Conservation (phyloP, 2,888 invertebrate genomes). For the Torymus aiolomorphi region DNA sequence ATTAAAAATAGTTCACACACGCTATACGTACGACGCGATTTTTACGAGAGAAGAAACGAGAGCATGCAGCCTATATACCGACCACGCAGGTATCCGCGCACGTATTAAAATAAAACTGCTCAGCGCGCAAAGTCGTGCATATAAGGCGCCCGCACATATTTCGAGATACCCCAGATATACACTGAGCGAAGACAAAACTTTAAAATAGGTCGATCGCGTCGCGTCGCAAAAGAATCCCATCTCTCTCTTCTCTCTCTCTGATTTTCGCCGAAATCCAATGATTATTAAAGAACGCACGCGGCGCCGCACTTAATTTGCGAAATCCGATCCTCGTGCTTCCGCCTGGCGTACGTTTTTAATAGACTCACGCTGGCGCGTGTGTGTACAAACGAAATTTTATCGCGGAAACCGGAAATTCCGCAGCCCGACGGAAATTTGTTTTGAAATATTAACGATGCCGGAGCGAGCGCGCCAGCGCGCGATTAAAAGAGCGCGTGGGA, state of each 20-base stretch:
- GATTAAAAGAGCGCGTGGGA: not conserved
- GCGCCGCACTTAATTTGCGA: too few relatives aligned
- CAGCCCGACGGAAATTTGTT: too few relatives aligned
- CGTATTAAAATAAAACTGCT: slow-evolving; percentile 20
- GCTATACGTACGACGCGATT: not conserved
- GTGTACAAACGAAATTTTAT: too few relatives aligned
- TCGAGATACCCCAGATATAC: slow-evolving; percentile 33
- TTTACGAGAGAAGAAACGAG: slow-evolving; percentile 4
- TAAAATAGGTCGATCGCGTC: slow-evolving; percentile 30
- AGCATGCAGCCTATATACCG: not conserved
- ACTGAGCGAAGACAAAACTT: slow-evolving; percentile 11
- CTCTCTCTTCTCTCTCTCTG: too few relatives aligned
- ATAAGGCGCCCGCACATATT: slow-evolving; percentile 21
- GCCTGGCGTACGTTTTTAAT: too few relatives aligned
- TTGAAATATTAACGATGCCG: too few relatives aligned
- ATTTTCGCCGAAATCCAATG: too few relatives aligned
- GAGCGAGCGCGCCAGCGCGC: too few relatives aligned
- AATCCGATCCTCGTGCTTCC: too few relatives aligned
- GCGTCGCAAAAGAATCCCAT: not conserved
- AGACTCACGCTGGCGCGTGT: too few relatives aligned
- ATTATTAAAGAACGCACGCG: too few relatives aligned
- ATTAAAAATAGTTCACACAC: slow-evolving; percentile 18
- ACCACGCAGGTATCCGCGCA: not conserved
- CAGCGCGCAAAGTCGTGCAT: not conserved
- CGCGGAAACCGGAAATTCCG: too few relatives aligned